Percentiles rank a stretch among this genome's conserved stretches.
Conservation (phyloP, 2,888 invertebrate genomes). For the Nineta flava region DNA sequence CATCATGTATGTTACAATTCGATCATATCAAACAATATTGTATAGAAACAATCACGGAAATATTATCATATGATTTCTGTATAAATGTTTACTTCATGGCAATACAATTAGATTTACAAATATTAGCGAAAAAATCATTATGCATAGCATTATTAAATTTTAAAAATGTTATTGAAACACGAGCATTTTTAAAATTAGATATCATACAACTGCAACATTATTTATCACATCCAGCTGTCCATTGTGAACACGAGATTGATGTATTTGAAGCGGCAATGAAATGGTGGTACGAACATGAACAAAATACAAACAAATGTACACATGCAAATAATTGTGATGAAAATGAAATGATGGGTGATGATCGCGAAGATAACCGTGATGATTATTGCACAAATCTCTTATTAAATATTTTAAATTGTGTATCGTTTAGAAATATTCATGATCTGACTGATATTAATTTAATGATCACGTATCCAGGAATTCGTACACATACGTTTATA, state of each 20-base stretch:
- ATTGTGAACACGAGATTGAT: constrained; percentile 20
- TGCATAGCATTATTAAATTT: constrained; percentile 22
- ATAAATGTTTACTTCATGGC: constrained; percentile 22
- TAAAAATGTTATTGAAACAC: constrained; percentile 18
- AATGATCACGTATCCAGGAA: constrained; percentile 19
- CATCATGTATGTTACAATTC: constrained; percentile 28
- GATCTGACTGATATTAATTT: constrained; percentile 17
- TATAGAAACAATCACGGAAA: constrained; percentile 1
- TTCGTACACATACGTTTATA: constrained; percentile 16
- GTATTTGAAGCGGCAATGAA: constrained; percentile 24
- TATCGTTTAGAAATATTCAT: constrained; percentile 19
- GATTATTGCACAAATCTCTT: constrained; percentile 12
- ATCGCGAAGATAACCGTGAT: neutral
- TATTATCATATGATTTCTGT: constrained; percentile 15
- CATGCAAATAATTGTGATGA: neutral
- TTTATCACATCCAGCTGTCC: constrained; percentile 21
- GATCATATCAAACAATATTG: constrained; percentile 17
- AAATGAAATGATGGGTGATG: neutral
- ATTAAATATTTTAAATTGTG: constrained; percentile 20
- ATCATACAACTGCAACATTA: constrained; percentile 22
- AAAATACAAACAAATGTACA: neutral
- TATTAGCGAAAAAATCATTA: constrained; percentile 23
- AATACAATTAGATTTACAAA: constrained; percentile 20
- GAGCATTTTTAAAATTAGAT: constrained; percentile 18
- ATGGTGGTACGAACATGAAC: constrained; percentile 24